Evolutionary conservation across 2,888 invertebrate species (phyloP), one percentile per base, ranked within the genome.

Genomic region (Meiosimyza platycephala): DNA sequence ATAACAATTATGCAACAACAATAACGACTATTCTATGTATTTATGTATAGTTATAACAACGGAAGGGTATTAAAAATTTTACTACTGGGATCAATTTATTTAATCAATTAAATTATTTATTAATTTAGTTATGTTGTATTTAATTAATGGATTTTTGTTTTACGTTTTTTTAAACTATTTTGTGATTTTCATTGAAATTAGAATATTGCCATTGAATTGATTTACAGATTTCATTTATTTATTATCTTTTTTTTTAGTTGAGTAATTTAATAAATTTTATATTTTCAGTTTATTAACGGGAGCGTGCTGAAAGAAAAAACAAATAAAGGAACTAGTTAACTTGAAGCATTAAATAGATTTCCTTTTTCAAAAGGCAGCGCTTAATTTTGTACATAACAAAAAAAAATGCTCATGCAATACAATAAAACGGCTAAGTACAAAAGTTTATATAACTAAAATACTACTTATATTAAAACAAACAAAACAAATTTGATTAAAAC

Each of bases 101-200:
- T 63, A 69, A 72, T 65, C 64, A 69, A 40, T 60, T 63, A 65
- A 59, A 70, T 60, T 47, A 47, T 68, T 55, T 54, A 51, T 72
- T 52, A 65, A 66, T 47, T 73, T 57, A 33, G 47, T 50, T 68
- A 52, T 57, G 15, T 48, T 66, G 54, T 47, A 66, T 40, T 72
- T 50, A 18, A 50, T 13, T 13, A 65, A 51, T 47, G 7, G 63
- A 63, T 67, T 50, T n/a, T 66, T 70, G 47, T 50, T 16, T 55
- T 52, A 69, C 22, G 52, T 40, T 60, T 62, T 48, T 50, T 60
- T 71, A 40, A 65, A 4, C 3, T 63, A 1, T 64, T 66, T 62
- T n/a, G n/a, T 55, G n/a, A 47, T 65, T 22, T 51, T 57, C 18
- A 47, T 59, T 47, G 62, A 33, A 50, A 22, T 67, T 47, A 1